Evolutionary conservation across 2,888 invertebrate species (phyloP), one percentile per base, ranked within the genome.

Genomic region (Cremastinae sp.): DNA sequence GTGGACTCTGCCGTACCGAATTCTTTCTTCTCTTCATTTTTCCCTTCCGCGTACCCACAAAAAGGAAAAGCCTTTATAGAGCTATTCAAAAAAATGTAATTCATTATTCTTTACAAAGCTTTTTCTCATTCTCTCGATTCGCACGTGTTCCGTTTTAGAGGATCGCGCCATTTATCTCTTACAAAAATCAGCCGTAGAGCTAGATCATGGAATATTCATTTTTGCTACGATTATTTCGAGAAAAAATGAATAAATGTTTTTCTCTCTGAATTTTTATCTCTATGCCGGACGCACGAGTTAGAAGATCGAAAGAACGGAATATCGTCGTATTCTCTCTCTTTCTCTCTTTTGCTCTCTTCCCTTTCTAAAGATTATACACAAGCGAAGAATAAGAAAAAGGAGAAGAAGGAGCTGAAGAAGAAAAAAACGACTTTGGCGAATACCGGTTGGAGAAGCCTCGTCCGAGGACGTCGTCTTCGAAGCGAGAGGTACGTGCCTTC

Each of bases 401-500:
- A 8, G 28, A 12, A 43, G 22, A 41, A 16, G 14, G 14, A 12
- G 28, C 16, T 22, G 16, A 62, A 8, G 41, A 45, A 16, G 28
- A 43, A 64, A 51, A 64, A 49, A 56, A 75, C 37, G 28, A 1
- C 43, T 64, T 64, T 64, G 69, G 28, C 64, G 59, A 69, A 76
- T 76, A 73, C 73, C 72, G 69, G 73, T 69, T 76, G 64, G 68
- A 64, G 45, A 56, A 64, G 45, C 59, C 10, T 47, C 37, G 7
- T 20, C 35, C 4, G 22, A 43, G 56, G 55, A 59, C 18, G 74
- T 70, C 37, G 49, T 55, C 51, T 66, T 49, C 49, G 43, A 47
- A n/a, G 37, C 35, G 2, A 47, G 10, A 4, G 14, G 12, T 14
- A 8, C 16, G 20, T 51, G n/a, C 43, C 65, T 65, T 55, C 22